Conservation (phyloP, 2,113 vertebrate species). For the Pagrus major region DNA sequence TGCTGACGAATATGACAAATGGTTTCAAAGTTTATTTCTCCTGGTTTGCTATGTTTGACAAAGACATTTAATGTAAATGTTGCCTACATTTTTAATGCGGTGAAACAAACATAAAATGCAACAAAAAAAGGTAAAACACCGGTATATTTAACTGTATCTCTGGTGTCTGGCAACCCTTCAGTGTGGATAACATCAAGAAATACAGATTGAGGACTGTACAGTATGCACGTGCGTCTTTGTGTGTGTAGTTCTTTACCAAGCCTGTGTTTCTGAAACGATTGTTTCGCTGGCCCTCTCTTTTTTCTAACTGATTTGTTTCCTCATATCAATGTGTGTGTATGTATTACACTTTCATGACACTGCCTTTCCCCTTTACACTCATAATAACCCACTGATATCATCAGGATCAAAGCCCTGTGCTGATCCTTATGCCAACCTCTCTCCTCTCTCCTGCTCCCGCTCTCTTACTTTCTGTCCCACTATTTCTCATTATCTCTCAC, state of each 20-base stretch:
- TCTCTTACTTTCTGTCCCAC: neutral
- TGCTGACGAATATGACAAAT: neutral
- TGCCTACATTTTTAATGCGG: neutral
- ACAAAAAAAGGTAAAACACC: neutral
- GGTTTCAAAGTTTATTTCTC: neutral
- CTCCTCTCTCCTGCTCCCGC: neutral
- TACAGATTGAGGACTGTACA: neutral
- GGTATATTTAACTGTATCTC: neutral
- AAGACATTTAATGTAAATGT: neutral
- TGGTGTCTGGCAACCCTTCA: neutral
- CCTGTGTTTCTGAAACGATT: neutral
- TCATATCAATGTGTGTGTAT: neutral
- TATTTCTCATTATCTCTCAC: constrained; percentile 26
- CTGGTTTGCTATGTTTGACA: neutral
- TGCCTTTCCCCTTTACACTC: neutral
- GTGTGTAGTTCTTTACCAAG: neutral
- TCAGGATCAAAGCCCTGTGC: constrained; percentile 28
- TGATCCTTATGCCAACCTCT: constrained; percentile 13
- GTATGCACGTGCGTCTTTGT: neutral
- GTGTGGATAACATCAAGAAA: neutral
- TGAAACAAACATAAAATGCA: neutral
- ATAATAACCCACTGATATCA: constrained; percentile 2
- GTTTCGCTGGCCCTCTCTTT: neutral
- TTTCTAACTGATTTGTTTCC: neutral
- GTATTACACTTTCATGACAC: neutral